Evolutionary conservation across 2,888 invertebrate genomes (phyloP).

Genomic region (Nomada ferruginata): DNA sequence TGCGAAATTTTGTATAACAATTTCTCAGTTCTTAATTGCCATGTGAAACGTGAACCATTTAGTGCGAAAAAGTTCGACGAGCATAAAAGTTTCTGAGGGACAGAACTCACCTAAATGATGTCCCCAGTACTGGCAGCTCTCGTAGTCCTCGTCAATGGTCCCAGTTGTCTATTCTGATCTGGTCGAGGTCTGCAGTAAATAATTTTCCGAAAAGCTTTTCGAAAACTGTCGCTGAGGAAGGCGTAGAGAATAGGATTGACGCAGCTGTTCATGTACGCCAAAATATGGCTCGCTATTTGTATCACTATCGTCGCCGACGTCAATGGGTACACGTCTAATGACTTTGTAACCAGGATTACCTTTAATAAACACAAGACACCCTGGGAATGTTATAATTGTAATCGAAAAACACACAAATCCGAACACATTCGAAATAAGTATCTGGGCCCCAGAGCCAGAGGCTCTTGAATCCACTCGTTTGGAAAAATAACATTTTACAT

Average conservation of each 20-base stretch:
- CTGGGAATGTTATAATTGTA: no score
- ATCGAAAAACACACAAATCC: background rate
- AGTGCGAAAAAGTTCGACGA: background rate
- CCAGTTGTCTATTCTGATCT: slow-evolving; percentile 84
- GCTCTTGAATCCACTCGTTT: no score
- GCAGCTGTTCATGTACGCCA: slow-evolving; percentile 97
- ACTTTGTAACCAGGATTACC: slow-evolving; percentile 92
- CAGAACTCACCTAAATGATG: slow-evolving; percentile 85
- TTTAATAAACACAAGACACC: slow-evolving; percentile 81
- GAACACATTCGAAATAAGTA: background rate
- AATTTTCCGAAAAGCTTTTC: slow-evolving; percentile 93
- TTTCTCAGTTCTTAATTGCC: no score
- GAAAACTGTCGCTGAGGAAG: slow-evolving; percentile 96
- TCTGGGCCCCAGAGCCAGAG: no score
- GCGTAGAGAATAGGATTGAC: slow-evolving; percentile 98
- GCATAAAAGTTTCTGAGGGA: background rate
- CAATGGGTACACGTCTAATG: slow-evolving; percentile 89
- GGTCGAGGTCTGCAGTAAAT: slow-evolving; percentile 87
- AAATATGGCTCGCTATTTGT: slow-evolving; percentile 91
- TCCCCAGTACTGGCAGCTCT: slow-evolving; percentile 89
- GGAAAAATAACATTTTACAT: no score
- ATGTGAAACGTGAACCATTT: no score
- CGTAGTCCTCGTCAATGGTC: slow-evolving; percentile 88
- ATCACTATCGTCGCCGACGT: slow-evolving; percentile 89
- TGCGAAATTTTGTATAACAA: background rate